Conservation (phyloP, 2,888 invertebrate genomes). For the Metalampra italica region DNA sequence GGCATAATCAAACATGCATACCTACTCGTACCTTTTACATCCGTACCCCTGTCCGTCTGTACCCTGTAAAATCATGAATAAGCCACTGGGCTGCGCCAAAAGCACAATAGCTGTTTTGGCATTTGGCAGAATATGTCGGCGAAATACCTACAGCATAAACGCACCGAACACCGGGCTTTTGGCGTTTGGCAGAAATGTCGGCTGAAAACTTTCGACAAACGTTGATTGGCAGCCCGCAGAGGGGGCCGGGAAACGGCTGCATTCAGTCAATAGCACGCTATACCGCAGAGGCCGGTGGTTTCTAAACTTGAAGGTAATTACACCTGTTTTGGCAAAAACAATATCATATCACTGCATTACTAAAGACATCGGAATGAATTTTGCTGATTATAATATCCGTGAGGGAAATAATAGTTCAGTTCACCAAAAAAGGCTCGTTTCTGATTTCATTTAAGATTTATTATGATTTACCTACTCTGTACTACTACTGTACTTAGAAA, state of each 20-base stretch:
- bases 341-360: too few species aligned
- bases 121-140: slow-evolving; percentile 1
- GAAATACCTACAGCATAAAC: slow-evolving; percentile 3
- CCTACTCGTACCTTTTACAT: too few species aligned
- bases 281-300: background rate
- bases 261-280: background rate
- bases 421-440: too few species aligned
- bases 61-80: background rate
- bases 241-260: background rate
- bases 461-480: too few species aligned
- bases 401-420: too few species aligned
- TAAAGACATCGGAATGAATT: too few species aligned
- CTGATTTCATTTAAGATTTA: too few species aligned
- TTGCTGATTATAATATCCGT: too few species aligned
- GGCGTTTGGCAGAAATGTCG: background rate
- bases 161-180: too few species aligned
- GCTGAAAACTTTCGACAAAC: slow-evolving; percentile 5
- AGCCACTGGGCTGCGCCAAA: background rate
- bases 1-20: background rate
- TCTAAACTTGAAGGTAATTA: too few species aligned
- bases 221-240: slow-evolving; percentile 12
- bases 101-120: background rate
- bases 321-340: too few species aligned
- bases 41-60: background rate
- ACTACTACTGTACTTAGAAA: too few species aligned